Evolutionary conservation across 2,888 invertebrate species (phyloP).

Genomic region (Megamerina dolium): DNA sequence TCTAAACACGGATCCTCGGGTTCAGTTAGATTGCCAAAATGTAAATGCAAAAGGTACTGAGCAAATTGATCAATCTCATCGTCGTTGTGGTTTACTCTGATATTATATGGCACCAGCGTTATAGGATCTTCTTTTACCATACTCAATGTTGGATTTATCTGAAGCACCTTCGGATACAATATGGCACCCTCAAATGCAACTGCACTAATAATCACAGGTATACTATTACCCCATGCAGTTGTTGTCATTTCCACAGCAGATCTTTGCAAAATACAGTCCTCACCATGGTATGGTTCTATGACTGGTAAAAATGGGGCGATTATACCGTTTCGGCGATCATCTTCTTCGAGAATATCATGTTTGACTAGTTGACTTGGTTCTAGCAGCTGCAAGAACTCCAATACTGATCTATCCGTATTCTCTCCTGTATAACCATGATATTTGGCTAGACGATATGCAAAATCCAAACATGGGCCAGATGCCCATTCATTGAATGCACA

Average conservation of each 20-base stretch:
- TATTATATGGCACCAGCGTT: slow-evolving; percentile 25
- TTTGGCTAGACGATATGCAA: slow-evolving; percentile 40
- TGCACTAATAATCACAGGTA: slow-evolving; percentile 41
- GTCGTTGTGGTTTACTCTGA: slow-evolving; percentile 12
- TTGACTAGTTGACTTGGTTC: slow-evolving; percentile 30
- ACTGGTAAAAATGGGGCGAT: slow-evolving; percentile 38
- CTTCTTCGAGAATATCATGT: slow-evolving; percentile 31
- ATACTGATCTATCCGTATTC: slow-evolving; percentile 40
- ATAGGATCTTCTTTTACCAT: slow-evolving; percentile 18
- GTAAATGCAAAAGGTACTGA: slow-evolving; percentile 42
- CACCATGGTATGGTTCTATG: slow-evolving; percentile 37
- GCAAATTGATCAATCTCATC: slow-evolving; percentile 23
- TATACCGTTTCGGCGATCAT: slow-evolving; percentile 32
- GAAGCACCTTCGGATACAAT: slow-evolving; percentile 31
- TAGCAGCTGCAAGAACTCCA: slow-evolving; percentile 41
- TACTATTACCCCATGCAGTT: slow-evolving; percentile 37
- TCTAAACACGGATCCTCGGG: slow-evolving; percentile 35
- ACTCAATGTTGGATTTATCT: slow-evolving; percentile 23
- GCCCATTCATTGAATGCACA: slow-evolving; percentile 36
- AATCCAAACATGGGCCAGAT: slow-evolving; percentile 28
- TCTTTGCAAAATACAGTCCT: slow-evolving; percentile 35
- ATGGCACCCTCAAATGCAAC: slow-evolving; percentile 42
- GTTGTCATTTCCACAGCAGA: slow-evolving; percentile 35
- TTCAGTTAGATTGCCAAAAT: slow-evolving; percentile 47
- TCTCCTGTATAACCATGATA: slow-evolving; percentile 38